Percentiles rank a stretch among this genome's conserved stretches.
Evolutionary conservation across 35 echinoderm and acorn worm species (phyloP).

Genomic region (Apostichopus parvimensis): DNA sequence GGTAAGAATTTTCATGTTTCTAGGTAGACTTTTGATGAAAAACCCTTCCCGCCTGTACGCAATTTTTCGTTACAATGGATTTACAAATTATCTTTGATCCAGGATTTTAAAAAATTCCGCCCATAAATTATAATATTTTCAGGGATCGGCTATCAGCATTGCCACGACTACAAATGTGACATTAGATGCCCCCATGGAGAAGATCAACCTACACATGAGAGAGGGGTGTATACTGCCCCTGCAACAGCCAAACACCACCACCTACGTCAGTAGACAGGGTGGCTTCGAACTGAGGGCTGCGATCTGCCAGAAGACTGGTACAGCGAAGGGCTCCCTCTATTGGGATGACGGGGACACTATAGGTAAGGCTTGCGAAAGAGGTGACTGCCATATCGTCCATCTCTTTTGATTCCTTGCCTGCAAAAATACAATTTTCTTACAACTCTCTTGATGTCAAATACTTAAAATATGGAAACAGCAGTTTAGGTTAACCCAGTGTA

Average conservation of each 20-base stretch:
- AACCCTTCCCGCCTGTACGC: background rate
- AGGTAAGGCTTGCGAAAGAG: slow-evolving; percentile 28
- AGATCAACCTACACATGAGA: slow-evolving; percentile 71
- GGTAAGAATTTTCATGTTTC: background rate
- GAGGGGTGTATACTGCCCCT: slow-evolving; percentile 60
- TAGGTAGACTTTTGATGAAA: background rate
- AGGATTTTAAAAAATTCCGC: too few relatives aligned
- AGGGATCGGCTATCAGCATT: slow-evolving; percentile 50
- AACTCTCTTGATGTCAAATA: too few relatives aligned
- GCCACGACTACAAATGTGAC: slow-evolving; percentile 26
- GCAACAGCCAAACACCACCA: slow-evolving; percentile 69
- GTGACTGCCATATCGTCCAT: too few relatives aligned
- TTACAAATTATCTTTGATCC: background rate
- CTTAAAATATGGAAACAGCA: too few relatives aligned
- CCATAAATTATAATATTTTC: background rate
- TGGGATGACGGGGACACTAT: slow-evolving; percentile 83
- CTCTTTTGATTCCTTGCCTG: too few relatives aligned
- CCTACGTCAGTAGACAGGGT: slow-evolving; percentile 55
- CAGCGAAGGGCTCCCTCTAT: slow-evolving; percentile 54
- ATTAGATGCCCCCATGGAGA: slow-evolving; percentile 70
- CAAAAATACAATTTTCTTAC: too few relatives aligned
- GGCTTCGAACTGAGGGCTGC: slow-evolving; percentile 57
- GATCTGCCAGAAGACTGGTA: slow-evolving; percentile 7
- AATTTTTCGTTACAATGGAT: background rate
- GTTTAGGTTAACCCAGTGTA: too few relatives aligned